phyloP scores from a whole-genome alignment of 2,113 vertebrate genomes.

The Perca fluviatilis region DNA sequence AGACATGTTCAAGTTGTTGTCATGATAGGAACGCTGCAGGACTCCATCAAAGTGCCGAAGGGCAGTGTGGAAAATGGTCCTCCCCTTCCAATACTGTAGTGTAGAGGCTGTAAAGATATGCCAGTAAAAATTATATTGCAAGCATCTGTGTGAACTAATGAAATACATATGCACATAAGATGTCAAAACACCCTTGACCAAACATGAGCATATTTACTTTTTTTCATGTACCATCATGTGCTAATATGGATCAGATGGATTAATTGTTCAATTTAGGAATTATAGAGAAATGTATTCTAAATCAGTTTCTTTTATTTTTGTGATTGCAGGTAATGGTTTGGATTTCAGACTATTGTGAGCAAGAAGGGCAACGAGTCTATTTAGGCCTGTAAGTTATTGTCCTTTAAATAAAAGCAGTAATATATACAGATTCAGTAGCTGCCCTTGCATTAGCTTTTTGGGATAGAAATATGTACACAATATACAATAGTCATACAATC shows the following conservation, averaged over 20 bases:
- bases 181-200: constrained; percentile 69
- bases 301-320: constrained; percentile 32
- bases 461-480: neutral
- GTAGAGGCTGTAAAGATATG: constrained; percentile 74
- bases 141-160: constrained; percentile 82
- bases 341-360: neutral
- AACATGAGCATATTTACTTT: constrained; percentile 61
- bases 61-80: constrained; percentile 54
- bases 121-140: constrained; percentile 81
- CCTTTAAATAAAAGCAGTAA: neutral
- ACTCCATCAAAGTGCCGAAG: constrained; percentile 64
- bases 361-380: neutral
- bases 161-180: constrained; percentile 75
- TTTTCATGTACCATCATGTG: constrained; percentile 55
- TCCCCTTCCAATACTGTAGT: constrained; percentile 65
- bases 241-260: constrained; percentile 66
- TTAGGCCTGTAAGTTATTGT: neutral
- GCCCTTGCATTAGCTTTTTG: neutral
- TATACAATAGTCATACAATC: neutral
- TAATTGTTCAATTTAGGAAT: constrained; percentile 39
- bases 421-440: neutral
- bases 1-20: constrained; percentile 47
- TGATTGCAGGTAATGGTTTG: constrained; percentile 7
- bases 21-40: constrained; percentile 57
- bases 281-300: constrained; percentile 15